Conservation (phyloP, 2,888 invertebrate genomes). For the Celastrina argiolus region DNA sequence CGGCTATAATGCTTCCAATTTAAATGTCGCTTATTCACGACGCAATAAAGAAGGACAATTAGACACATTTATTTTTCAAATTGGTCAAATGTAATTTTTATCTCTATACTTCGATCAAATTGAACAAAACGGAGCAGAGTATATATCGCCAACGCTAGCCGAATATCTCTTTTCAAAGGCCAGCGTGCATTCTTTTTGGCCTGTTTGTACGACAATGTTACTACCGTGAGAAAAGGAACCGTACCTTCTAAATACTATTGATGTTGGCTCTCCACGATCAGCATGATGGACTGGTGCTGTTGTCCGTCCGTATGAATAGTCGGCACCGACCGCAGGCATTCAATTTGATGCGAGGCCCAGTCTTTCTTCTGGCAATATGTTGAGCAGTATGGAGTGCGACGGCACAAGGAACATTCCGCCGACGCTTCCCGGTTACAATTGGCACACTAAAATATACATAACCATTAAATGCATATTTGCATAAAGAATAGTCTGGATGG, state of each 20-base stretch:
- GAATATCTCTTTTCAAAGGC: not conserved
- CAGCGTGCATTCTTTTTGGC: not conserved
- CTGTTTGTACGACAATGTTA: not conserved
- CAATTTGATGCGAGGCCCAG: conserved; percentile 90
- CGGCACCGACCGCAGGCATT: conserved; percentile 85
- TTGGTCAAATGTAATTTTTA: no score
- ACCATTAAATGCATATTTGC: no score
- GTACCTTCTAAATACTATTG: conserved; percentile 56
- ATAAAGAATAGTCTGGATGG: no score
- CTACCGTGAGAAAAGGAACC: not conserved
- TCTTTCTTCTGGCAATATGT: conserved; percentile 94
- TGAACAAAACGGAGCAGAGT: no score
- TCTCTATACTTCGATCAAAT: no score
- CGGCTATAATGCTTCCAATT: no score
- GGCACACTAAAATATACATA: conserved; percentile 81
- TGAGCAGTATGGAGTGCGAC: conserved; percentile 92
- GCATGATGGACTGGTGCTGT: conserved; percentile 87
- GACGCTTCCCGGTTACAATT: conserved; percentile 93
- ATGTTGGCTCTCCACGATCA: conserved; percentile 87
- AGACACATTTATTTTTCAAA: no score
- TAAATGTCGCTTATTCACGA: no score
- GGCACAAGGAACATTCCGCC: conserved; percentile 91
- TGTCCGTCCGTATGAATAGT: conserved; percentile 63
- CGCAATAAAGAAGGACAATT: no score
- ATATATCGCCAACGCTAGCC: no score